These are phyloP conservation scores for Tenthredo mesomela DNA, from an alignment of 2,888 invertebrate species.

Conservation along the genomic window DNA sequence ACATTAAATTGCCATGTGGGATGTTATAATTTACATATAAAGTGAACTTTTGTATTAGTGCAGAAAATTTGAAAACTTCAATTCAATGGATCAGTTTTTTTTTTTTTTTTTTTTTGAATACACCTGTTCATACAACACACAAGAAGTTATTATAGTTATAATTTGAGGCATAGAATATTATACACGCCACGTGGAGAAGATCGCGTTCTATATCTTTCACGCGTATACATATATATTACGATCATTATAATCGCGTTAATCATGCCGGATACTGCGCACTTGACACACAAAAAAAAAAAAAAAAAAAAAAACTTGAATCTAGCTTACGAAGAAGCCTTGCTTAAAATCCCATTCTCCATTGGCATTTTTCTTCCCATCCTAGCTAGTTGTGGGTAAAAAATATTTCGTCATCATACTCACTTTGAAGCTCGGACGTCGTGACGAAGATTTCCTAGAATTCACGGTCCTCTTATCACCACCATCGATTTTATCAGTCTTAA, in stretches of 20 bases:
- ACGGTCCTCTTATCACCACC: slow-evolving; percentile 11
- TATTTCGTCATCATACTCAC: slow-evolving; percentile 51
- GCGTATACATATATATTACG: background rate
- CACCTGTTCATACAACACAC: background rate
- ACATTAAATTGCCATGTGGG: background rate
- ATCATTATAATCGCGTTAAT: slow-evolving; percentile 3
- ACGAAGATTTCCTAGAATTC: slow-evolving; percentile 54
- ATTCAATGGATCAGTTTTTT: background rate
- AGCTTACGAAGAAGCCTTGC: background rate
- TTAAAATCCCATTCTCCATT: background rate
- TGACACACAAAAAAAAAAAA: no score
- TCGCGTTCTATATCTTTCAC: slow-evolving; percentile 19
- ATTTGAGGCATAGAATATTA: background rate
- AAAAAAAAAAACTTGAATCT: no score
- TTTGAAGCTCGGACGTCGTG: slow-evolving; percentile 64
- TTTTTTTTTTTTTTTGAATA: background rate
- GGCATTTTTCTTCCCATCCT: background rate
- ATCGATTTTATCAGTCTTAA: slow-evolving; percentile 52
- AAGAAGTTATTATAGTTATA: background rate
- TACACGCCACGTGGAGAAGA: slow-evolving; percentile 6
- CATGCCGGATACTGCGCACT: slow-evolving; percentile 13
- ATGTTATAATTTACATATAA: background rate
- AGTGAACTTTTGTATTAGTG: background rate
- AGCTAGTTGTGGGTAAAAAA: background rate
- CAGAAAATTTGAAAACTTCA: background rate